Evolutionary conservation across 2,797 vertebrate species (phyloP), one percentile per base, ranked within the genome.

Genomic region (Vipera ursinii): DNA sequence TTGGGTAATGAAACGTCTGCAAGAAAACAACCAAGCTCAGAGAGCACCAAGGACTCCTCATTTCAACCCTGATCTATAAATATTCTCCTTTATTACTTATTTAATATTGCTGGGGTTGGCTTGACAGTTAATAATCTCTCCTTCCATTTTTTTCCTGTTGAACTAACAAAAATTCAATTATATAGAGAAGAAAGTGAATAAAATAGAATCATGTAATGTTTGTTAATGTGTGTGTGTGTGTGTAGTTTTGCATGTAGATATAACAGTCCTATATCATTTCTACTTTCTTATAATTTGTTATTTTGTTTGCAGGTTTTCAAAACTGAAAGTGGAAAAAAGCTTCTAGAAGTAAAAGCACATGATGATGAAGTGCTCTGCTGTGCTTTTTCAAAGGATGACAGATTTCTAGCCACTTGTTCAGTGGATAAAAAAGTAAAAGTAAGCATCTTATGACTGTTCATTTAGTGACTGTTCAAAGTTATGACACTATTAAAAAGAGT

Each of bases 341-440:
- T 99, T 82, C 93, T 97, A 60, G 98, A 98, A 95, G 97, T 99
- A 93, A 96, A 95, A 82, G 99, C 98, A 92, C 98, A 99, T 0
- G 99, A 99, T 6, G 99, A 99, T 14, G 99, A 99, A 96, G 97
- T 99, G 73, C 97, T 99, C 92, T 99, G 98, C 93, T 99, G 99
- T 89, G 85, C 98, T 87, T 99, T 99, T 96, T 99, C 99, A 94
- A 97, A 98, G 5, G 98, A 99, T 73, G 98, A 98, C 94, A 97
- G 95, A 94, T 98, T 98, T 90, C 96, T 99, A 92, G 99, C 99
- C 93, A 99, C 99, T 92, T 99, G 99, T 96, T 99, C 99, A 20
- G 98, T 97, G 82, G 99, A 99, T 97, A 98, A 97, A 96, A 99
- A 98, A 97, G 98, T 99, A 44, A 99, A 99, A 98, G 99, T 99